These are phyloP conservation scores for Tribolium madens DNA, from an alignment of 1,140 invertebrate genomes.

Conservation along the genomic window DNA sequence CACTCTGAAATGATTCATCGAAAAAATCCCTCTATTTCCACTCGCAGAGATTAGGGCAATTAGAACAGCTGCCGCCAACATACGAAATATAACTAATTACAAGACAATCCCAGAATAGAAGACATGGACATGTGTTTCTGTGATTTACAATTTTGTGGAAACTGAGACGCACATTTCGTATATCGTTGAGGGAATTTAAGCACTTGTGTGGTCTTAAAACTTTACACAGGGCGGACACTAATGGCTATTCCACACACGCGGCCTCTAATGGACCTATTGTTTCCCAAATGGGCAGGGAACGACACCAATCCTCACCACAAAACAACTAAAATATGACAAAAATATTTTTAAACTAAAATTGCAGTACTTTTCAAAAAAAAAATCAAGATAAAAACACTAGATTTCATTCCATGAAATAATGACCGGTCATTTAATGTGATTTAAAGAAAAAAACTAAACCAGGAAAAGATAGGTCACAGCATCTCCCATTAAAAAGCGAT, in stretches of 20 bases:
- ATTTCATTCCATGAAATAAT: too few relatives aligned
- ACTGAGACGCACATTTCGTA: constrained; percentile 34
- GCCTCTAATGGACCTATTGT: constrained; percentile 27
- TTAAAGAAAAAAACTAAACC: neutral
- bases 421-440: too few relatives aligned
- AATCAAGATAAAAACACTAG: too few relatives aligned
- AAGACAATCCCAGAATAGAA: constrained; percentile 19
- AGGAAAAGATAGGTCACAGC: neutral
- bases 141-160: constrained; percentile 50
- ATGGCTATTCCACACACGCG: constrained; percentile 38
- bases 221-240: constrained; percentile 26
- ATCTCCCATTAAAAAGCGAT: constrained; percentile 11
- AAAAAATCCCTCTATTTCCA: neutral
- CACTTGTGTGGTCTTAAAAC: constrained; percentile 44
- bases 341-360: too few relatives aligned
- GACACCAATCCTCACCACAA: neutral
- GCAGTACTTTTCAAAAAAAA: too few relatives aligned
- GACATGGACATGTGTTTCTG: constrained; percentile 35
- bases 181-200: constrained; percentile 29
- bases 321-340: too few relatives aligned
- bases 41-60: neutral
- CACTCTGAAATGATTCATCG: constrained; percentile 19
- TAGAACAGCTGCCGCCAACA: constrained; percentile 10
- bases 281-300: constrained; percentile 6
- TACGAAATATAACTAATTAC: constrained; percentile 17